Evolutionary conservation across 1,140 invertebrate genomes (phyloP).

Genomic region (Diorhabda sublineata): DNA sequence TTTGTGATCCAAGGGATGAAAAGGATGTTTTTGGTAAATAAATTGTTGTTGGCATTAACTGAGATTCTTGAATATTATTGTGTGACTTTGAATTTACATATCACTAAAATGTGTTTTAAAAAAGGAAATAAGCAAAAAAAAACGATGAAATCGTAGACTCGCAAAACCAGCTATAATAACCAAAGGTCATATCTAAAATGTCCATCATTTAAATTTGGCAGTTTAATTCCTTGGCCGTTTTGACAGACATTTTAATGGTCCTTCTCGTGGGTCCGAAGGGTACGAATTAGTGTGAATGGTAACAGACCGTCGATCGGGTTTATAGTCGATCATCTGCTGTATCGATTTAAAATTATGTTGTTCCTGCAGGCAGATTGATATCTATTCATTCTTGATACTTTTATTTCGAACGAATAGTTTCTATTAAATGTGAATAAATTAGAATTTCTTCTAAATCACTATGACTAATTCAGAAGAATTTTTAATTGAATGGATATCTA

Average conservation of each 20-base stretch:
- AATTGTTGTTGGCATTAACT: too few species aligned
- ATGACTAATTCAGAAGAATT: too few species aligned
- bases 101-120: too few species aligned
- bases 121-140: too few species aligned
- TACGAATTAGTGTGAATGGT: conserved; percentile 16
- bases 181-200: background rate
- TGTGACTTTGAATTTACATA: too few species aligned
- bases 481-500: too few species aligned
- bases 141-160: too few species aligned
- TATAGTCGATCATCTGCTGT: conserved; percentile 25
- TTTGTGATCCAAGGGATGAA: too few species aligned
- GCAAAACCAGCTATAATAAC: background rate
- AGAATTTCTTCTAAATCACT: background rate
- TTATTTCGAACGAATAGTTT: conserved; percentile 24
- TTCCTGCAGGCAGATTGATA: conserved; percentile 25
- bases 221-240: conserved; percentile 1
- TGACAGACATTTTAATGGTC: conserved; percentile 12
- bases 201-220: background rate
- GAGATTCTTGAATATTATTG: too few species aligned
- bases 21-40: too few species aligned
- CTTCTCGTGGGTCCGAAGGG: conserved; percentile 6
- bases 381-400: conserved; percentile 22
- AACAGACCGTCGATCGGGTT: conserved; percentile 15
- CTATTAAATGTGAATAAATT: conserved; percentile 19
- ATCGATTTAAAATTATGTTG: conserved; percentile 26